A percentile compares a stretch with the other conserved stretches of the same genome.
phyloP scores from a whole-genome alignment of 1,140 invertebrate genomes.

The Drepana arcuata region DNA sequence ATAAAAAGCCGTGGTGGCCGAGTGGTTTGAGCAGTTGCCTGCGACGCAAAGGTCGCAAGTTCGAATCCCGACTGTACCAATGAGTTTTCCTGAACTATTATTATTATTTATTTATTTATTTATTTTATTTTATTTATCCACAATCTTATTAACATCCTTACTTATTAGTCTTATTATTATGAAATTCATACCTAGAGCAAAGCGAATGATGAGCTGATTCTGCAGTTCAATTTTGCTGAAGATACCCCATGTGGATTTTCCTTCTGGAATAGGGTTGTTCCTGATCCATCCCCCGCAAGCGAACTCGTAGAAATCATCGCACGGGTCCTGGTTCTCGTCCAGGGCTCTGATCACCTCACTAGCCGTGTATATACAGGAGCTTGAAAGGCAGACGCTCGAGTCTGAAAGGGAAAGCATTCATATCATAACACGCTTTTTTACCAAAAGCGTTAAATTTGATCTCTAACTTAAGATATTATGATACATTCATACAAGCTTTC shows the following conservation, averaged over 20 bases:
- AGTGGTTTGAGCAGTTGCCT: too few relatives aligned
- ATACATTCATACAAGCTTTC: too few relatives aligned
- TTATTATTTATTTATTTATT: too few relatives aligned
- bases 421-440: too few relatives aligned
- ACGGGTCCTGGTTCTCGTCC: constrained; percentile 86
- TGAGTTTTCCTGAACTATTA: too few relatives aligned
- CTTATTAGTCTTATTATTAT: too few relatives aligned
- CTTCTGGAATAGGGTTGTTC: constrained; percentile 92
- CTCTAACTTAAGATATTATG: too few relatives aligned
- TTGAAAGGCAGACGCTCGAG: constrained; percentile 78
- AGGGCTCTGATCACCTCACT: constrained; percentile 89
- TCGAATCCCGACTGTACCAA: too few relatives aligned
- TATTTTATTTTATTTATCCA: too few relatives aligned
- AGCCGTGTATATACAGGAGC: constrained; percentile 89
- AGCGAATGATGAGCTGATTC: constrained; percentile 94
- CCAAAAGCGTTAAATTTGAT: background rate
- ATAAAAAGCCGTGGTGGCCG: too few relatives aligned
- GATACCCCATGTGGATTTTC: constrained; percentile 95
- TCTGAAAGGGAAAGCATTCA: constrained; percentile 53
- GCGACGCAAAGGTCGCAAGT: too few relatives aligned
- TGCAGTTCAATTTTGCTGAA: constrained; percentile 94
- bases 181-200: constrained; percentile 87
- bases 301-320: constrained; percentile 95
- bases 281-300: constrained; percentile 95
- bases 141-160: too few relatives aligned